These are phyloP conservation scores for Ficedula albicollis DNA, from an alignment of 2,797 vertebrate species.

Conservation along the genomic window DNA sequence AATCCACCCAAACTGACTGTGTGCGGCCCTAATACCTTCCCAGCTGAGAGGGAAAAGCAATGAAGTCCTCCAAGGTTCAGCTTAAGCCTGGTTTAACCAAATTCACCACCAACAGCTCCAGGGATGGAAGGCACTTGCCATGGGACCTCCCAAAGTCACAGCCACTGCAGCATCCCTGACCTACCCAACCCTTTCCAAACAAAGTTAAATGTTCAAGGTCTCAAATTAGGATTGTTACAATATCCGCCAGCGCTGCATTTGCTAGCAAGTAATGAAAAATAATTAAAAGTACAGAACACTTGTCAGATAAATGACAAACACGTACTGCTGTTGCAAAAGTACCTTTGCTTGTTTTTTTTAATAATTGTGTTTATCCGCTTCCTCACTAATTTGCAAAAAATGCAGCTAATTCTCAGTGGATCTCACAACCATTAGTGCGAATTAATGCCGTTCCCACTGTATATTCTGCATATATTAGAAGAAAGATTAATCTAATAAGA, in stretches of 20 bases:
- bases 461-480: constrained; percentile 65
- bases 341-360: constrained; percentile 17
- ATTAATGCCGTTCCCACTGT: constrained; percentile 64
- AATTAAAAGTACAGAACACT: constrained; percentile 63
- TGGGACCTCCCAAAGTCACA: background rate
- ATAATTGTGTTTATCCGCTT: constrained; percentile 68
- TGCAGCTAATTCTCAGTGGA: constrained; percentile 61
- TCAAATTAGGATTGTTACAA: background rate
- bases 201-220: background rate
- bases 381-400: constrained; percentile 67
- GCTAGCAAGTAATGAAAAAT: background rate
- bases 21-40: no score
- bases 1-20: background rate
- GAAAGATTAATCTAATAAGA: constrained; percentile 65
- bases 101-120: background rate
- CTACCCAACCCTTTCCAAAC: background rate
- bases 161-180: background rate
- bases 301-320: constrained; percentile 49
- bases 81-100: background rate
- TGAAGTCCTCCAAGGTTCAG: background rate
- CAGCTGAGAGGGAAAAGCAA: background rate
- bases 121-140: background rate
- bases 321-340: constrained; percentile 14
- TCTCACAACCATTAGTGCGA: constrained; percentile 58
- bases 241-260: background rate